A percentile compares a stretch with the other conserved stretches of the same genome.
Evolutionary conservation across 1,140 invertebrate species (phyloP).

Genomic region (Neomicropteryx cornuta): DNA sequence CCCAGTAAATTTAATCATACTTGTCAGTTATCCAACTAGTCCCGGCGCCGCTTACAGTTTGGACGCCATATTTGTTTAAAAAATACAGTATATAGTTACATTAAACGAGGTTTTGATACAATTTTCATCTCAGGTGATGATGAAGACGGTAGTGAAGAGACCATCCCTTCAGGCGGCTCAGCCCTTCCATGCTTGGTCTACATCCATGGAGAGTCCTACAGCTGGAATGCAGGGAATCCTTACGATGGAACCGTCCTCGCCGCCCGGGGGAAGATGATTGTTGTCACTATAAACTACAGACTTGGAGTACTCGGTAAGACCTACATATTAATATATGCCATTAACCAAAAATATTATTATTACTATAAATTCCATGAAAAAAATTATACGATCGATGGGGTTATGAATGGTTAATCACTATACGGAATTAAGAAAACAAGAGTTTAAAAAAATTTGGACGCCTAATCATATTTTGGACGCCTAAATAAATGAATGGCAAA

Average conservation of each 20-base stretch:
- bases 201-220: slow-evolving; percentile 90
- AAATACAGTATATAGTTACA: background rate
- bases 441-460: no score
- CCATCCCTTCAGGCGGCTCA: slow-evolving; percentile 7
- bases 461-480: no score
- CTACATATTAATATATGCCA: slow-evolving; percentile 1
- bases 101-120: background rate
- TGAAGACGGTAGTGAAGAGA: slow-evolving; percentile 13
- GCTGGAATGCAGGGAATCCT: slow-evolving; percentile 88
- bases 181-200: slow-evolving; percentile 61
- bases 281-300: slow-evolving; percentile 95
- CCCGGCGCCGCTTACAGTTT: no score
- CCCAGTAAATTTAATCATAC: no score
- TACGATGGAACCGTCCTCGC: slow-evolving; percentile 90
- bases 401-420: no score
- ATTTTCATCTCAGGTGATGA: slow-evolving; percentile 10
- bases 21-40: no score
- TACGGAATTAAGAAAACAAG: no score
- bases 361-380: no score
- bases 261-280: slow-evolving; percentile 82
- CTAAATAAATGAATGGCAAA: no score
- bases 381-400: no score
- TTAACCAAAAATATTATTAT: no score
- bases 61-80: no score
- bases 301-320: slow-evolving; percentile 87